phyloP scores from a whole-genome alignment of 1,140 invertebrate species.

The Venustaconcha ellipsiformis region DNA sequence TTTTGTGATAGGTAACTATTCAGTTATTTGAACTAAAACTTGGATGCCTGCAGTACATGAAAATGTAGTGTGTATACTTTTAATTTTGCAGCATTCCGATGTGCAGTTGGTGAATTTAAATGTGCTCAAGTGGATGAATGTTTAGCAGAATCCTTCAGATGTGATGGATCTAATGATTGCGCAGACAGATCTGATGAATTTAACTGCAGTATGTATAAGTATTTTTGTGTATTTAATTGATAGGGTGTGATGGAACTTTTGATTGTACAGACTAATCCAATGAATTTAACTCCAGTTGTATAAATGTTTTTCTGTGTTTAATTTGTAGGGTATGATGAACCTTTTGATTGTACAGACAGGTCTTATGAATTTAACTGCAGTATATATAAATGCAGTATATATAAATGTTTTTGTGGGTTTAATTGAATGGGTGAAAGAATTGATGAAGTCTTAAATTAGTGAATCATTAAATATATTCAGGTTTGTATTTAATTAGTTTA shows the following conservation, averaged over 20 bases:
- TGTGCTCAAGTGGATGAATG: conserved; percentile 66
- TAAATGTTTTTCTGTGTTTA: not conserved
- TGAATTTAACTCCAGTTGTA: conserved; percentile 53
- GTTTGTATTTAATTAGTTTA: too few relatives aligned
- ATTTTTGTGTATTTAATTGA: not conserved
- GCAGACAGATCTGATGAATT: conserved; percentile 50
- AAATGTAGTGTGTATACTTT: too few relatives aligned
- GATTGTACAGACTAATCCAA: conserved; percentile 65
- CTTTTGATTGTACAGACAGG: conserved; percentile 64
- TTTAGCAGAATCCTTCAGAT: conserved; percentile 71
- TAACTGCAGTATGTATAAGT: conserved; percentile 51
- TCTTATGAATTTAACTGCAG: conserved; percentile 52
- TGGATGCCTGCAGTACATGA: too few relatives aligned
- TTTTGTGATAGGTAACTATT: too few relatives aligned
- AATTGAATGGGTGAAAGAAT: too few relatives aligned
- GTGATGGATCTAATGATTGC: conserved; percentile 73
- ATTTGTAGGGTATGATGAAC: conserved; percentile 74
- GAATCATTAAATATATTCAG: too few relatives aligned
- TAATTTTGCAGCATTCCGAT: conserved; percentile 8
- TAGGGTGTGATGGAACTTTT: conserved; percentile 74
- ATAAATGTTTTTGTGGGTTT: not conserved
- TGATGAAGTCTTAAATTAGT: too few relatives aligned
- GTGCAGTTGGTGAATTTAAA: conserved; percentile 8
- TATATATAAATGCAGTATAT: conserved; percentile 57
- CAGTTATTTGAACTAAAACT: too few relatives aligned